These are phyloP conservation scores for Nemotelus nigrinus DNA, from an alignment of 2,888 invertebrate genomes.

Conservation along the genomic window DNA sequence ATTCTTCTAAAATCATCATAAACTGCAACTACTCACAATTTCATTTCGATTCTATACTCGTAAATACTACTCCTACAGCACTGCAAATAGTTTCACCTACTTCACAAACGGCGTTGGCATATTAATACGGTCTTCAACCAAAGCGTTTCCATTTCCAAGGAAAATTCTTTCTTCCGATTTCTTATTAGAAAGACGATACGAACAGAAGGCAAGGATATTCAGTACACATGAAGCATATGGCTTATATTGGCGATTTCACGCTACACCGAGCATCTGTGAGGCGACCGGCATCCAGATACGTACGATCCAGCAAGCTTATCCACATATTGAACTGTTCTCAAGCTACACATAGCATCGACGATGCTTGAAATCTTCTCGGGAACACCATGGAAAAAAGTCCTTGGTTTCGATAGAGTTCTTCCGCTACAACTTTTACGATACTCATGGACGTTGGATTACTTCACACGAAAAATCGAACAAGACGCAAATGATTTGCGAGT, in stretches of 20 bases:
- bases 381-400: too few relatives aligned
- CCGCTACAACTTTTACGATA: too few relatives aligned
- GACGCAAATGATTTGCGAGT: neutral
- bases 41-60: neutral
- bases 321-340: neutral
- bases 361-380: too few relatives aligned
- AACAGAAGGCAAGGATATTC: neutral
- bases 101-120: neutral
- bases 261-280: conserved; percentile 14
- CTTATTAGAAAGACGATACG: neutral
- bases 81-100: neutral
- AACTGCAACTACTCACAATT: too few relatives aligned
- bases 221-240: neutral
- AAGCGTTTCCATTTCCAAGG: neutral
- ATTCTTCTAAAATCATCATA: too few relatives aligned
- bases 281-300: neutral
- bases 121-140: neutral
- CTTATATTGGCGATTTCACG: conserved; percentile 20
- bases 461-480: neutral
- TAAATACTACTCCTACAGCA: neutral
- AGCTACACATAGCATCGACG: neutral
- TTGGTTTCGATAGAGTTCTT: too few relatives aligned
- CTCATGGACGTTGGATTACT: too few relatives aligned
- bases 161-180: neutral
- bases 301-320: neutral